These are phyloP conservation scores for Thymelicus lineola DNA, from an alignment of 2,888 invertebrate species.

Conservation along the genomic window DNA sequence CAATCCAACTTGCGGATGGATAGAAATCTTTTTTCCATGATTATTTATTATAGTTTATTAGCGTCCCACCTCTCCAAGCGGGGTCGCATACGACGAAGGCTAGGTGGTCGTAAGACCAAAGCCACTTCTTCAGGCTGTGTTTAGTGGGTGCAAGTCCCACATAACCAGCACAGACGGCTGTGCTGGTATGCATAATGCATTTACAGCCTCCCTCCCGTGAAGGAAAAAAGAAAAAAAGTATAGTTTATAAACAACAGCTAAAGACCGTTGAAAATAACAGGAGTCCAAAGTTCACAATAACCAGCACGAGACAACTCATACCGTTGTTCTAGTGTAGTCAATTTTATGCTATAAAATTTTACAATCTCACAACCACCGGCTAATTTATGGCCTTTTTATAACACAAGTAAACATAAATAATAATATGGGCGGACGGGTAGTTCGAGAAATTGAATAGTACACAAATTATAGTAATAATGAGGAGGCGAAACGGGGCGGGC, in stretches of 20 bases:
- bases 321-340: conserved; percentile 24
- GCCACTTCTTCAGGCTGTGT: no score
- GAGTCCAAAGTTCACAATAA: conserved; percentile 4
- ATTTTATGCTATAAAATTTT: conserved; percentile 29
- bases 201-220: no score
- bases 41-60: no score
- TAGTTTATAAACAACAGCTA: background rate
- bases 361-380: conserved; percentile 35
- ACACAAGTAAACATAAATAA: conserved; percentile 49
- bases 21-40: no score
- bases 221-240: no score
- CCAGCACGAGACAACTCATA: conserved; percentile 3
- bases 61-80: no score
- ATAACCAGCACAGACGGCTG: no score
- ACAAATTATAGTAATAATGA: conserved; percentile 63
- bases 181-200: no score
- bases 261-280: background rate
- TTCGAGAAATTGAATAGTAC: conserved; percentile 58
- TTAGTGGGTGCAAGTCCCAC: no score
- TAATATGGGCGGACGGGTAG: conserved; percentile 58
- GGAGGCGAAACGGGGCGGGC: conserved; percentile 65
- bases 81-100: no score
- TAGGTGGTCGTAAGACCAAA: no score
- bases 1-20: no score
- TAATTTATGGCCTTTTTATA: conserved; percentile 43